These are phyloP conservation scores for Corynorhinus townsendii DNA, from an alignment of 2,113 vertebrate species.

Conservation along the genomic window DNA sequence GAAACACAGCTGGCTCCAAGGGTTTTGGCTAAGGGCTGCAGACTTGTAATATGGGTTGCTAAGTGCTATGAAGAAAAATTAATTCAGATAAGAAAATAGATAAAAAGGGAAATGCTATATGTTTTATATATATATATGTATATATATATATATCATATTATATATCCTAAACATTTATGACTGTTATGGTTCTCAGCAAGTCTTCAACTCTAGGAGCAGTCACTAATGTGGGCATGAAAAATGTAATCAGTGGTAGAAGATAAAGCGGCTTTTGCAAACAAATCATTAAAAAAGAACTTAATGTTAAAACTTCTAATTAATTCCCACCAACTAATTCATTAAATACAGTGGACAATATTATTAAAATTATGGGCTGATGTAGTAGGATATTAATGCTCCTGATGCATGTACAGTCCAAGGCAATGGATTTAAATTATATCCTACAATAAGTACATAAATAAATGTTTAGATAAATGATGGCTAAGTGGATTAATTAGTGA, in stretches of 20 bases:
- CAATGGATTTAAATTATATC: not conserved
- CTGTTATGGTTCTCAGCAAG: not conserved
- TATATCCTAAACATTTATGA: not conserved
- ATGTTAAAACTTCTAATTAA: constrained; percentile 14
- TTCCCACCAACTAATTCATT: not conserved
- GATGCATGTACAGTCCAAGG: not conserved
- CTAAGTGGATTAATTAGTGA: not conserved
- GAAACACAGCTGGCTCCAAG: not conserved
- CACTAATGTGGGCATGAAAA: not conserved
- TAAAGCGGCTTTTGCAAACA: not conserved
- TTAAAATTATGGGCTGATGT: constrained; percentile 25
- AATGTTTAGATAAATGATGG: constrained; percentile 15
- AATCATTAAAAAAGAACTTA: constrained; percentile 9
- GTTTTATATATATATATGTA: not conserved
- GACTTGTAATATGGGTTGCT: not conserved
- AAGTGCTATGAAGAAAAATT: not conserved
- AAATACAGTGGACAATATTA: constrained; percentile 20
- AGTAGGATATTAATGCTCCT: constrained; percentile 19
- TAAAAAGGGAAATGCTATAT: not conserved
- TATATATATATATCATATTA: not conserved
- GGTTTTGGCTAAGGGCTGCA: not conserved
- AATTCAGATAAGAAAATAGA: not conserved
- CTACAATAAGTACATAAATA: not conserved
- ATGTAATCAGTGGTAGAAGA: not conserved
- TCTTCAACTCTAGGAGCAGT: not conserved